Base-by-base conservation (phyloP, 2,113 vertebrate genomes). In the Labrus mixtus region DNA sequence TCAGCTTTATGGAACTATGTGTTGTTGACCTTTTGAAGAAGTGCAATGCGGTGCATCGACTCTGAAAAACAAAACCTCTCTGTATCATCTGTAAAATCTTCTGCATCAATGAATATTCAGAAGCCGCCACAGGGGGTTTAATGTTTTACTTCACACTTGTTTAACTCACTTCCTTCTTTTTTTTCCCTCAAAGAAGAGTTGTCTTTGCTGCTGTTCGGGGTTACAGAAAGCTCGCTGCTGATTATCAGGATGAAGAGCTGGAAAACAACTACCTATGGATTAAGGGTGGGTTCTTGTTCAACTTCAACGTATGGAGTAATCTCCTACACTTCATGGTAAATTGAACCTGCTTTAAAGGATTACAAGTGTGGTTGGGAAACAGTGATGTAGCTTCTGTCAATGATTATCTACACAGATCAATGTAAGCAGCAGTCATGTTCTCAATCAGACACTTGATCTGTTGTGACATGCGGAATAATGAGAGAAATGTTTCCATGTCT, bases 61-160 rank as follows among this genome's bases (percentile, higher is more conserved):
- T 16, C 33, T 13, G 63, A 56, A 65, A 65, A 65, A 78, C 62
- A 76, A 81, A 75, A 54, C 29, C 23, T 43, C 10, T 55, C 45
- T 58, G 55, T 54, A 66, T 83, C 71, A 53, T 76, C 69, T 62
- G 62, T 57, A 65, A 69, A 73, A 82, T 51, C 41, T 58, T 74
- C 63, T n/a, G 73, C 70, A 12, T 37, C 12, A 3, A 78, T 84
- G 76, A 82, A 88, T 86, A 84, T 84, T 78, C 70, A 70, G 68
- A 64, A 13, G 72, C 36, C 71, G 76, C 63, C 75, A 51, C 60
- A 0, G 51, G 60, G 83, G 62, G 25, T 69, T 55, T 59, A 29
- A 65, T 64, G 72, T n/a, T 60, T 51, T 36, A 36, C 46, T 60
- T 79, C 59, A 78, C 25, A 75, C 51, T 77, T 77, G 29, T 67